Conservation (phyloP, 2,888 invertebrate genomes). For the Xestoiulus laeticollis region DNA sequence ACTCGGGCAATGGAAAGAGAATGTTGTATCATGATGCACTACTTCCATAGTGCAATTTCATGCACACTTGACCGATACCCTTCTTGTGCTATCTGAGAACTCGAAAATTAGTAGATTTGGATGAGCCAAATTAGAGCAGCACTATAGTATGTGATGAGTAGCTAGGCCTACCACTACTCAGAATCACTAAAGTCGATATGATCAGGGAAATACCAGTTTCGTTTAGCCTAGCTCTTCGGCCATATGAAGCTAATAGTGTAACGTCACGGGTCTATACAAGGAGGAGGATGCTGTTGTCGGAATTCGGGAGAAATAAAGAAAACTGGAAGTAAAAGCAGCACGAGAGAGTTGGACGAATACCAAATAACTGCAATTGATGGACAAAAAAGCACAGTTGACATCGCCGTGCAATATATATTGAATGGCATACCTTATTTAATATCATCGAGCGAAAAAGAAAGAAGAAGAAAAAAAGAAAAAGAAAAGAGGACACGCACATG, state of each 20-base stretch:
- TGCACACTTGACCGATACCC: no score
- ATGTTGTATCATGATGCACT: no score
- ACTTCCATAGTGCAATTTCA: no score
- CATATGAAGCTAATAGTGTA: background rate
- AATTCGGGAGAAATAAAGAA: background rate
- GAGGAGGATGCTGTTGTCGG: background rate
- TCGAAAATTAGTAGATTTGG: no score
- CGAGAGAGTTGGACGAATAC: background rate
- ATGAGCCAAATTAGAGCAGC: no score
- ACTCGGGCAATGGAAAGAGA: background rate
- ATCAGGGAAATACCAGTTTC: background rate
- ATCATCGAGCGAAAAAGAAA: background rate
- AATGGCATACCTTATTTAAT: conserved; percentile 33
- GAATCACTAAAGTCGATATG: no score
- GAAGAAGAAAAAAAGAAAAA: background rate
- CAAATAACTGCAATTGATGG: conserved; percentile 28
- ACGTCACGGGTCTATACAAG: background rate
- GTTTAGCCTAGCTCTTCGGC: background rate
- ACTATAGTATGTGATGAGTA: no score
- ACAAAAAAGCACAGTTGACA: conserved; percentile 31
- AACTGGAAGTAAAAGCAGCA: background rate
- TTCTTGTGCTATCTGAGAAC: no score
- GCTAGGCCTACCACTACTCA: no score
- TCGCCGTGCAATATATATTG: conserved; percentile 15
- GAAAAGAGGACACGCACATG: conserved; percentile 8